Conservation (phyloP, 1,140 invertebrate genomes). For the Cecropterus lyciades region DNA sequence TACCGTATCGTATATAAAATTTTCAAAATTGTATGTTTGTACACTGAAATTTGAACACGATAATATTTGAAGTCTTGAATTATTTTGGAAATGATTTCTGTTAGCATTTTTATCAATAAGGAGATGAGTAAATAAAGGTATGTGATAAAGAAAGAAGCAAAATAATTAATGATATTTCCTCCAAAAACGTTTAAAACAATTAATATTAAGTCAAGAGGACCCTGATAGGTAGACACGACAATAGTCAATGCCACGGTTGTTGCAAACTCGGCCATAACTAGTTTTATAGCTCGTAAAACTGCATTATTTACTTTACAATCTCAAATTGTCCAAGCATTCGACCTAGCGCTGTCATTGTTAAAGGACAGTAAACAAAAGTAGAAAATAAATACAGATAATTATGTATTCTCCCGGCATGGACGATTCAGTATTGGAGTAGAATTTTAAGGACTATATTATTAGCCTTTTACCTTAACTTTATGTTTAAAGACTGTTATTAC, state of each 20-base stretch:
- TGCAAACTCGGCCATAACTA: constrained; percentile 22
- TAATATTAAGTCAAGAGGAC: not conserved
- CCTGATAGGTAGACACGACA: constrained; percentile 5
- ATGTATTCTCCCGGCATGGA: constrained; percentile 17
- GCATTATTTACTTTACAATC: constrained; percentile 33
- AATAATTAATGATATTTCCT: not conserved
- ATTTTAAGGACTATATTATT: constrained; percentile 19
- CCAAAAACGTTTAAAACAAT: not conserved
- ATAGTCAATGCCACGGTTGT: constrained; percentile 23
- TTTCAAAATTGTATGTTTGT: too few species aligned
- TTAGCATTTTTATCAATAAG: too few species aligned
- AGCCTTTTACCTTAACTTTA: constrained; percentile 7
- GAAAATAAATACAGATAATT: constrained; percentile 33
- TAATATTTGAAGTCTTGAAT: too few species aligned
- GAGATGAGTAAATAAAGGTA: too few species aligned
- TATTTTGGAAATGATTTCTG: too few species aligned
- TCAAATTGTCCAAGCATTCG: constrained; percentile 31
- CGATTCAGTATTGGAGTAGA: constrained; percentile 3
- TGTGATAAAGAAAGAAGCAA: not conserved
- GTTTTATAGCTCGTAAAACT: constrained; percentile 33
- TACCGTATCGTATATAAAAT: too few species aligned
- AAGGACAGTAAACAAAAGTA: constrained; percentile 30
- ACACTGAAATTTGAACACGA: too few species aligned
- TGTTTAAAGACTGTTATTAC: constrained; percentile 4
- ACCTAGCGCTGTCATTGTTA: constrained; percentile 32